Evolutionary conservation across 1,140 invertebrate species (phyloP).

Genomic region (Drosophila navojoa): DNA sequence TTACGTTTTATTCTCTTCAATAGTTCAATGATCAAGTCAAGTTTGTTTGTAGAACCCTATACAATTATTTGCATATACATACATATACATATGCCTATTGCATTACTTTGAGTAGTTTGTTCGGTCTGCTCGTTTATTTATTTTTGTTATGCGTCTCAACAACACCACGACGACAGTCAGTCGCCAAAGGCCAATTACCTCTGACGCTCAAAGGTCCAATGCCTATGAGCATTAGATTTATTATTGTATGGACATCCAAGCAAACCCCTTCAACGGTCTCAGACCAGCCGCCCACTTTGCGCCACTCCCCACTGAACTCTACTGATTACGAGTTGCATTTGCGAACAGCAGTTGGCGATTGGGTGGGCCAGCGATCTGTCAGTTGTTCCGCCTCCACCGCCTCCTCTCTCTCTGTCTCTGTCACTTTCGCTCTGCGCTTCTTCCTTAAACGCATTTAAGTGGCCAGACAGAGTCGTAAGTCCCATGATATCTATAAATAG

Average conservation of each 20-base stretch:
- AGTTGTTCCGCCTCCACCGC: background rate
- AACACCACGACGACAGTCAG: background rate
- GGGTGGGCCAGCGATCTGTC: conserved; percentile 34
- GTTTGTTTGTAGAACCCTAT: background rate
- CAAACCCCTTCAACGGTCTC: background rate
- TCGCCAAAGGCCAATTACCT: conserved; percentile 51
- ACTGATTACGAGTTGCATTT: conserved; percentile 45
- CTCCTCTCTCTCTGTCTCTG: no score
- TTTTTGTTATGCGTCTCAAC: conserved; percentile 47
- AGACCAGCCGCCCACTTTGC: background rate
- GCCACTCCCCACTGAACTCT: background rate
- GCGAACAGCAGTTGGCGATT: conserved; percentile 19
- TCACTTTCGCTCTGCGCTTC: background rate
- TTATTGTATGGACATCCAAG: conserved; percentile 8
- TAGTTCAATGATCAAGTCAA: conserved; percentile 13
- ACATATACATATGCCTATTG: background rate
- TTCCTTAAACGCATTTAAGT: conserved; percentile 9
- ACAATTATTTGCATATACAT: conserved; percentile 6
- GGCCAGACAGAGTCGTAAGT: conserved; percentile 14
- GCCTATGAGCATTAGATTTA: conserved; percentile 57
- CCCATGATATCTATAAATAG: conserved; percentile 59
- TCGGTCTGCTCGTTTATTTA: conserved; percentile 36
- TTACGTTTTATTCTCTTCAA: background rate
- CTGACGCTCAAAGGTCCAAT: conserved; percentile 45
- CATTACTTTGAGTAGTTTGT: conserved; percentile 24